phyloP scores from a whole-genome alignment of 2,797 vertebrate genomes.

The Rhabdomys pumilio region DNA sequence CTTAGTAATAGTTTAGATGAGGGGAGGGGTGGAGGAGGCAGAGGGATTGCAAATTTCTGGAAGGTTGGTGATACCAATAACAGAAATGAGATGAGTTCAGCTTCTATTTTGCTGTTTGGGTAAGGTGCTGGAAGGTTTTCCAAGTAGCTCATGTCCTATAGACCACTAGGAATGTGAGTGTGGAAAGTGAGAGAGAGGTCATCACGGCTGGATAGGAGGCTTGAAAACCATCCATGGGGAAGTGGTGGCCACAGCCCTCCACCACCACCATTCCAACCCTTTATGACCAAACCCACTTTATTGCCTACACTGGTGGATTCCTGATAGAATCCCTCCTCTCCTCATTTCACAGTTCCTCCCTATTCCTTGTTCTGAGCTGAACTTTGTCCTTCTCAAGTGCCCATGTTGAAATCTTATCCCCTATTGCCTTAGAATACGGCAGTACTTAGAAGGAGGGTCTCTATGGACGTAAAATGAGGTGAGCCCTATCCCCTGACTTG shows the following conservation, averaged over 20 bases:
- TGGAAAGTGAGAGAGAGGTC: background rate
- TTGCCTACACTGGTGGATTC: background rate
- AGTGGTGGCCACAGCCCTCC: background rate
- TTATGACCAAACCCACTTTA: background rate
- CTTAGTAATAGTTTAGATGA: background rate
- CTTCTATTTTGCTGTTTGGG: constrained; percentile 41
- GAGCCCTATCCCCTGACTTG: background rate
- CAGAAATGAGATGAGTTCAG: constrained; percentile 36
- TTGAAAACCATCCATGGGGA: background rate
- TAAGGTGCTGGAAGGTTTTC: constrained; percentile 54
- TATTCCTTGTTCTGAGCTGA: background rate
- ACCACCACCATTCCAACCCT: background rate
- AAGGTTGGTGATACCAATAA: constrained; percentile 34
- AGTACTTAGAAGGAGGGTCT: background rate
- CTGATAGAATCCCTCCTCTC: background rate
- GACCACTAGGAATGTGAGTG: background rate
- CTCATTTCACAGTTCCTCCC: background rate
- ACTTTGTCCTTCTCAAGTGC: background rate
- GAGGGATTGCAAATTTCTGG: constrained; percentile 36
- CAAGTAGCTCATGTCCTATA: constrained; percentile 5
- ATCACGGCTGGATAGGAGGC: background rate
- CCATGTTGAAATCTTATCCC: background rate
- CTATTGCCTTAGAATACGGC: background rate
- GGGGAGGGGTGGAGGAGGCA: background rate
- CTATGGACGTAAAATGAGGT: background rate